Conservation (phyloP, 2,797 vertebrate species). For the Megalops cyprinoides region DNA sequence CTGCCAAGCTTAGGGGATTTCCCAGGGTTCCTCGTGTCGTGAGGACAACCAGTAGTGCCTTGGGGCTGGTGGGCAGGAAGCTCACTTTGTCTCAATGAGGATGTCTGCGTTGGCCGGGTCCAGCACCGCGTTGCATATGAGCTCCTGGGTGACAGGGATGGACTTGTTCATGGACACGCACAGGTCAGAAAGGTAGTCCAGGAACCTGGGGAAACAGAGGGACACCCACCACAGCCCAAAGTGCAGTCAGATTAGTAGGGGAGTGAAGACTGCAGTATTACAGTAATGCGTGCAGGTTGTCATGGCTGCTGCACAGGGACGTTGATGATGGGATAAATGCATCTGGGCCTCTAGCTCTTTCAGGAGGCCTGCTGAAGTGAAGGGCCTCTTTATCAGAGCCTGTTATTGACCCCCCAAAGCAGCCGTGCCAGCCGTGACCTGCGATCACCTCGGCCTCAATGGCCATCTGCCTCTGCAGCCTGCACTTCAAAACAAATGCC, state of each 20-base stretch:
- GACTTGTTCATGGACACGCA: conserved; percentile 98
- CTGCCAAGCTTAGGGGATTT: background rate
- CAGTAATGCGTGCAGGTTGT: background rate
- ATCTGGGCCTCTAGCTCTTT: too few relatives aligned
- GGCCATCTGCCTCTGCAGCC: background rate
- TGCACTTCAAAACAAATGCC: fast-evolving
- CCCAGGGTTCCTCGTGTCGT: conserved; percentile 41
- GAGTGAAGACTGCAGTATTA: background rate
- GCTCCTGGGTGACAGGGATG: conserved; percentile 96
- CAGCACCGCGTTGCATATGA: conserved; percentile 96
- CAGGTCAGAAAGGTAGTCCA: conserved; percentile 97
- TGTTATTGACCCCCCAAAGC: background rate
- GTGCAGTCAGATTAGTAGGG: too few relatives aligned
- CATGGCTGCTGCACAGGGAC: background rate
- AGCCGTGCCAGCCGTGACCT: background rate
- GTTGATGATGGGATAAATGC: background rate
- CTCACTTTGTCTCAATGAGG: conserved; percentile 97
- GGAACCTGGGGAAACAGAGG: conserved; percentile 76
- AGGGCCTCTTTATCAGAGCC: background rate
- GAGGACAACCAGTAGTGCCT: too few relatives aligned
- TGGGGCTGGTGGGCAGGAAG: conserved; percentile 18
- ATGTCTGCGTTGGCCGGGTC: conserved; percentile 93
- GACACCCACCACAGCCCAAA: too few relatives aligned
- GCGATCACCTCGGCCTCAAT: too few relatives aligned
- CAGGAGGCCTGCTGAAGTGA: background rate